phyloP scores from a whole-genome alignment of 2,113 vertebrate genomes.

The Misgurnus anguillicaudatus region DNA sequence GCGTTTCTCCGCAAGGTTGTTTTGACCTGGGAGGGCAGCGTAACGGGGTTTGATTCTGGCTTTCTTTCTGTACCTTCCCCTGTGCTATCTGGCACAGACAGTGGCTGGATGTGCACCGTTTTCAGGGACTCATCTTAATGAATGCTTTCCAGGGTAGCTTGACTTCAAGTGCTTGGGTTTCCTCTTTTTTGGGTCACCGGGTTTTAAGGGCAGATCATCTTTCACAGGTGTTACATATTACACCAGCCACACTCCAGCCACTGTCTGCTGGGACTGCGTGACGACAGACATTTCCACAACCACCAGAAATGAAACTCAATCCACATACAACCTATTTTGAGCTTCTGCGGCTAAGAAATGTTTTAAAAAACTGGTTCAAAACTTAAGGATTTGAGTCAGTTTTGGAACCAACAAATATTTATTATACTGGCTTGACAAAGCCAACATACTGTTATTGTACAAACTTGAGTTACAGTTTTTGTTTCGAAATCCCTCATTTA shows the following conservation, averaged over 20 bases:
- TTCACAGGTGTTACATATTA: slow-evolving; percentile 71
- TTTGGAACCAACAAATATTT: slow-evolving; percentile 9
- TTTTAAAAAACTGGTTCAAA: neutral
- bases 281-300: slow-evolving; percentile 48
- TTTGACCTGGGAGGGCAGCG: slow-evolving; percentile 1
- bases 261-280: slow-evolving; percentile 39
- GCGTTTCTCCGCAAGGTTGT: slow-evolving; percentile 20
- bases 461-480: neutral
- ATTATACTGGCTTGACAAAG: neutral
- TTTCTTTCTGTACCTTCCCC: slow-evolving; percentile 17
- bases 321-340: slow-evolving; percentile 51
- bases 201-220: slow-evolving; percentile 59
- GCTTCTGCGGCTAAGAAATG: slow-evolving; percentile 9
- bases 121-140: slow-evolving; percentile 45
- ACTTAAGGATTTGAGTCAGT: neutral
- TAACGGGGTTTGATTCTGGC: slow-evolving; percentile 5
- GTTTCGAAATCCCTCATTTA: no score
- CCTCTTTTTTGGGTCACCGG: slow-evolving; percentile 57
- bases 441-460: no score
- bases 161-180: slow-evolving; percentile 51
- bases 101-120: neutral
- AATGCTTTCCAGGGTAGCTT: slow-evolving; percentile 56
- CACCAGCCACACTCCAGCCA: slow-evolving; percentile 41
- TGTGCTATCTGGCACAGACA: slow-evolving; percentile 1
- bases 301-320: slow-evolving; percentile 47